Evolutionary conservation across 2,113 vertebrate species (phyloP).

Genomic region (Globicephala melas): DNA sequence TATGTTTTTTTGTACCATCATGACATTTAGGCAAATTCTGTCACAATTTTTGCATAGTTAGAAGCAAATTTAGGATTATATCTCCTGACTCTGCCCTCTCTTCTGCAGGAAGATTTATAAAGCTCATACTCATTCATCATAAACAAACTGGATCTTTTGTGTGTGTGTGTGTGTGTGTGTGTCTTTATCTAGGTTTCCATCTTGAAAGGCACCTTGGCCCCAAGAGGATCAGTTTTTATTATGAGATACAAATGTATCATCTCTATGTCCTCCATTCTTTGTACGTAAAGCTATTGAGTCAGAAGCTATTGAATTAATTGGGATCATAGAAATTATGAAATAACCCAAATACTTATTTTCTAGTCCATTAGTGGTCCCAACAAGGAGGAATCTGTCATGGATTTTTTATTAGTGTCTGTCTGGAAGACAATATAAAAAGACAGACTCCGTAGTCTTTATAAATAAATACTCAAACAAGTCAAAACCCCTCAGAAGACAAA

Average conservation of each 20-base stretch:
- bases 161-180: background rate
- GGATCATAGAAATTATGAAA: slow-evolving; percentile 41
- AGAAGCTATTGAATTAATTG: background rate
- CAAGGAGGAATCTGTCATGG: background rate
- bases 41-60: background rate
- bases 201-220: background rate
- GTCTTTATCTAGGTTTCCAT: background rate
- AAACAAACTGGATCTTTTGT: background rate
- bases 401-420: background rate
- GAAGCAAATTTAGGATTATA: background rate
- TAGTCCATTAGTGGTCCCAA: background rate
- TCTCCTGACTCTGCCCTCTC: background rate
- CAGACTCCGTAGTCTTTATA: background rate
- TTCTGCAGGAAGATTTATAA: background rate
- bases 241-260: background rate
- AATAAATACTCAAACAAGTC: background rate
- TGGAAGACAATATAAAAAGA: background rate
- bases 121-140: background rate
- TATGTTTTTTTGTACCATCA: background rate
- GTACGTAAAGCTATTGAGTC: background rate
- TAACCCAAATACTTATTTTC: slow-evolving; percentile 37
- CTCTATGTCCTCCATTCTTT: background rate
- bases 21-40: background rate
- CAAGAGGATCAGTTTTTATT: background rate
- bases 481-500: slow-evolving; percentile 28